Percentiles rank a stretch among this genome's conserved stretches.
Conservation (phyloP, 2,113 vertebrate genomes). For the Castor canadensis region DNA sequence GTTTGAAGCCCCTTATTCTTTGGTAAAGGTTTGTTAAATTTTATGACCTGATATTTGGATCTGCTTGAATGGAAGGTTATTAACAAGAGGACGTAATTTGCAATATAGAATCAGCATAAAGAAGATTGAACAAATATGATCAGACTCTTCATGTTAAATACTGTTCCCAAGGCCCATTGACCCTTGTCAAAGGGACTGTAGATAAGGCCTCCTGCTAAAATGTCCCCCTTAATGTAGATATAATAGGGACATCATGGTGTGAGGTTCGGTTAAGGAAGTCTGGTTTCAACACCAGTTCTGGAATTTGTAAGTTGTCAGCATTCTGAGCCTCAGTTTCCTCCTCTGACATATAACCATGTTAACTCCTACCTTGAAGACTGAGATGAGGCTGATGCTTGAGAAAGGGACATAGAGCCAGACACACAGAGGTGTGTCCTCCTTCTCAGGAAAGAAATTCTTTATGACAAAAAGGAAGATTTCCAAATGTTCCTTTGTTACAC, state of each 20-base stretch:
- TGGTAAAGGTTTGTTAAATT: slow-evolving; percentile 17
- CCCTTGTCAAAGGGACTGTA: not conserved
- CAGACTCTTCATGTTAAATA: not conserved
- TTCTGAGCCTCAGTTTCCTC: not conserved
- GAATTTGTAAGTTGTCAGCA: not conserved
- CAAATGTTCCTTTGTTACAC: not conserved
- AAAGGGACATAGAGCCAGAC: not conserved
- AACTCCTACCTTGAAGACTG: not conserved
- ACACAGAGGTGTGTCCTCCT: not conserved
- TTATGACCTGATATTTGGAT: not conserved
- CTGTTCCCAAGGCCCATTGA: not conserved
- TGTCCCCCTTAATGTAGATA: not conserved
- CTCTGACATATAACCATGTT: not conserved
- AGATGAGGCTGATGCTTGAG: not conserved
- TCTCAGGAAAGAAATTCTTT: not conserved
- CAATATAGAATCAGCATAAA: not conserved
- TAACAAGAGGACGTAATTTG: not conserved
- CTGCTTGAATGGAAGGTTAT: not conserved
- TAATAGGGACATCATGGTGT: not conserved
- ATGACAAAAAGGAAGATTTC: not conserved
- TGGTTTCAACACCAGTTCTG: not conserved
- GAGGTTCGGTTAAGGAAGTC: not conserved
- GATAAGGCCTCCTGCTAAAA: not conserved
- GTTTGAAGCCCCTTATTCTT: not conserved
- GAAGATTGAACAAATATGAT: not conserved